Evolutionary conservation across 2,888 invertebrate genomes (phyloP), one percentile per base, ranked within the genome.

Genomic region (Yponomeuta evonymella): DNA sequence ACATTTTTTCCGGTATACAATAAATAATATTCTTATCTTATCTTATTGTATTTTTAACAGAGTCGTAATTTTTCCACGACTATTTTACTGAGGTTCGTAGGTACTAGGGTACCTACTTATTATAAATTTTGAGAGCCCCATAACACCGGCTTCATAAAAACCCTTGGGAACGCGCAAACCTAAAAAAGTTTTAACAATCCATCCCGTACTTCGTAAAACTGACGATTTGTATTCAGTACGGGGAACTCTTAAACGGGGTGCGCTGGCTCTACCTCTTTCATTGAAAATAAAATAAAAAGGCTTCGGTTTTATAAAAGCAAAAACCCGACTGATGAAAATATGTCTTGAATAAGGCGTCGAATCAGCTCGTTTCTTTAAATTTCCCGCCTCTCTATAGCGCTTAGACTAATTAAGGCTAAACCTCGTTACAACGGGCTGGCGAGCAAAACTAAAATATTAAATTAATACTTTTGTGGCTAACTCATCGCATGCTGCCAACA

Each of bases 251-350:
- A 51, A 68, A 68, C 68, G 68, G 67, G 67, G 67, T 15, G 5
- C 33, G 36, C 33, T 15, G 2, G 12, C 51, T 58, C 51, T 58
- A 58, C 51, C 51, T 58, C 65, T 33, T 65, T 68, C 48, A 68
- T 68, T 68, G 68, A 68, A 68, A 68, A 68, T 68, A 68, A 68
- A 68, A 68, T 68, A 51, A 68, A 68, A 48, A 68, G 15, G 68
- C 36, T 65, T 30, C 65, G 43, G 43, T 43, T 5, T 33, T 33
- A 8, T 43, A 43, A 43, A 43, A 43, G 43, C 15, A 15, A 58
- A 15, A 58, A 58, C 12, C 43, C 43, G 43, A 43, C 43, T 43
- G 6, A 43, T 8, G 8, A 43, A 43, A 43, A 43, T 43, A 43
- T 43, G 43, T 8, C 8, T 43, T 43, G 43, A 43, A 43, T 5